phyloP scores from a whole-genome alignment of 2,888 invertebrate genomes.

The Diarsia rubi region DNA sequence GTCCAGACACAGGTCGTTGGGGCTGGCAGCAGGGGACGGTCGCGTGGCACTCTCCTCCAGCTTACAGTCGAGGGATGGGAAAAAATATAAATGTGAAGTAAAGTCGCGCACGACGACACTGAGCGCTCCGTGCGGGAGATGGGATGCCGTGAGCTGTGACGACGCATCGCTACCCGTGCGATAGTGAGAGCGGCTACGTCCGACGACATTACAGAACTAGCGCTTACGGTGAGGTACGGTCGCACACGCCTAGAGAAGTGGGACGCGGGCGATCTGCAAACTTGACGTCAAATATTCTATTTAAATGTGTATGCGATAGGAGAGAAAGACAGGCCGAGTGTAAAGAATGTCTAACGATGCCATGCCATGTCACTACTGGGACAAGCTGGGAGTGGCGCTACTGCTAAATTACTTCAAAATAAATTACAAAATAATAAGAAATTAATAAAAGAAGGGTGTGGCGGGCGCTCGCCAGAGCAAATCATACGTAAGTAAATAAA shows the following conservation, averaged over 20 bases:
- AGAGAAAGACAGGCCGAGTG: conserved; percentile 79
- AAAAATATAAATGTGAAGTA: conserved; percentile 81
- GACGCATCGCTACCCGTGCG: conserved; percentile 48
- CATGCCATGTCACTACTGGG: conserved; percentile 85
- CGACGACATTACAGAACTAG: conserved; percentile 59
- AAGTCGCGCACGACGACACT: conserved; percentile 67
- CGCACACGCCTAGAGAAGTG: conserved; percentile 46
- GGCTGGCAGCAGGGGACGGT: conserved; percentile 64
- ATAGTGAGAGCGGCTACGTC: conserved; percentile 34
- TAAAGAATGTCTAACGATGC: conserved; percentile 83
- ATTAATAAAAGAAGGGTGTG: conserved; percentile 62
- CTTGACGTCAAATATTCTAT: conserved; percentile 56
- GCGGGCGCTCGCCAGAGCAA: conserved; percentile 76
- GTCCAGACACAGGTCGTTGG: conserved; percentile 67
- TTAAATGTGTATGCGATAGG: conserved; percentile 67
- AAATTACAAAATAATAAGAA: conserved; percentile 64
- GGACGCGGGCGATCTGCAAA: conserved; percentile 58
- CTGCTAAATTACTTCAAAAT: conserved; percentile 72
- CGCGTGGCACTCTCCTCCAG: conserved; percentile 77
- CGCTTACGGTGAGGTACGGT: conserved; percentile 39
- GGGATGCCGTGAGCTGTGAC: conserved; percentile 54
- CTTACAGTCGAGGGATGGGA: conserved; percentile 81
- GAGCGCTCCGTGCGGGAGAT: conserved; percentile 52
- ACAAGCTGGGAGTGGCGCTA: conserved; percentile 82
- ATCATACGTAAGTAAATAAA: conserved; percentile 78